Base-by-base conservation (phyloP, 2,113 vertebrate genomes). In the Canis aureus region DNA sequence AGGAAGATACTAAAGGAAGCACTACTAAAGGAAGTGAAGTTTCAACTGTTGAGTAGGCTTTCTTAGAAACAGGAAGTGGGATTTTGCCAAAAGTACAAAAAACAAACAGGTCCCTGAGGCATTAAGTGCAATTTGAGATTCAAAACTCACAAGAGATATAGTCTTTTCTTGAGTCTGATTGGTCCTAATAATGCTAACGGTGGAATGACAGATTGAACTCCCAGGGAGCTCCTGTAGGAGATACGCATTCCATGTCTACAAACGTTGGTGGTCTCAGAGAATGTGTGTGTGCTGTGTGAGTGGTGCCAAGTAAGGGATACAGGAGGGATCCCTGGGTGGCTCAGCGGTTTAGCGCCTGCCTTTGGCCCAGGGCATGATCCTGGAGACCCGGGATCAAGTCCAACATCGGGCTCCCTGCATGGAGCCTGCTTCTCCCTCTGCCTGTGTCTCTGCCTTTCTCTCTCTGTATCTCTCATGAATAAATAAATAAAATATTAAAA, bases 61-160 rank as follows among this genome's bases (percentile, higher is more conserved):
- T 89, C 79, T 91, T 95, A 92, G 97, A 97, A 97, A 79, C n/a
- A 97, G 91, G 51, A 97, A 91, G 83, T 49, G 20, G 49, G 86
- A 55, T 90, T 96, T 88, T 95, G 53, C 78, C n/a, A 23, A 89
- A 95, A 90, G 32, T 43, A 53, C 43, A 82, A 89, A 95, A 96
- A 43, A 94, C 60, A 81, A 96, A 53, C 80, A 66, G 13, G 11
- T 71, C 6, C 35, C 51, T 53, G 59, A 25, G 49, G 51, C 23
- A 51, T 22, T 32, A 23, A 55, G 25, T 53, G 2, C 92, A 83
- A 96, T 76, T 38, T 90, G 87, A 96, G 94, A 96, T 95, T 81
- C 43, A 93, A 86, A 92, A 85, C 17, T 85, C 64, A 60, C 55
- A 17, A 86, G 27, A 22, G 57, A 20, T 79, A 32, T 16, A 9